Conservation (phyloP, 2,888 invertebrate species). For the Acronicta leporina region DNA sequence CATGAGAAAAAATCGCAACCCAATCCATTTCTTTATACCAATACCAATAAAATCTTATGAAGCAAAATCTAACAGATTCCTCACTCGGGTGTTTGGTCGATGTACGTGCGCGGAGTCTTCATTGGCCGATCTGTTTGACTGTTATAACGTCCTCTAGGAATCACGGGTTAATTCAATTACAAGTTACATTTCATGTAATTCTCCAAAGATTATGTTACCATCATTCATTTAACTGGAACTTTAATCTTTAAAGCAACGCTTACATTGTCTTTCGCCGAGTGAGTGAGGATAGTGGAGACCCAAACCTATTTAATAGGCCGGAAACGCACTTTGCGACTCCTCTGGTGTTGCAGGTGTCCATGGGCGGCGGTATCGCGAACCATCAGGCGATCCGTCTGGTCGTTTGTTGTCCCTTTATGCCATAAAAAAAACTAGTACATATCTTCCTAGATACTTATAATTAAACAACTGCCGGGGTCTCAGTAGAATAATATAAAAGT, state of each 20-base stretch:
- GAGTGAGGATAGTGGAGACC: too few species aligned
- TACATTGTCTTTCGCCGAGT: too few species aligned
- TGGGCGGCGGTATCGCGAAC: too few species aligned
- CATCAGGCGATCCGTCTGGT: too few species aligned
- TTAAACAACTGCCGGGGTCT: neutral
- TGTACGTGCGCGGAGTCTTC: neutral
- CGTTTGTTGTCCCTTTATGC: too few species aligned
- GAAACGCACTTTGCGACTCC: too few species aligned
- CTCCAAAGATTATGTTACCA: slow-evolving; percentile 4
- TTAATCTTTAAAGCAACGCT: too few species aligned
- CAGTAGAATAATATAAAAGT: slow-evolving; percentile 1
- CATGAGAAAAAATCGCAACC: too few species aligned
- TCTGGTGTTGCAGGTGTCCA: too few species aligned
- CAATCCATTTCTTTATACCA: too few species aligned
- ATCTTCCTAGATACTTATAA: neutral
- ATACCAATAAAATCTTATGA: too few species aligned
- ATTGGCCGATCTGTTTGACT: slow-evolving; percentile 1
- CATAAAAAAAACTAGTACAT: neutral
- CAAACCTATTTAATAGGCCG: too few species aligned
- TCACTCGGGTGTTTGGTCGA: neutral
- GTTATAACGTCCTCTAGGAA: slow-evolving; percentile 1
- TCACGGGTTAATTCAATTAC: slow-evolving; percentile 3
- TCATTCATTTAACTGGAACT: neutral
- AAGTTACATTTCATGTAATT: slow-evolving; percentile 2
- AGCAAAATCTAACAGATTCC: neutral